A percentile compares a stretch with the other conserved stretches of the same genome.
Conservation (phyloP, 2,113 vertebrate species). For the Papio anubis region DNA sequence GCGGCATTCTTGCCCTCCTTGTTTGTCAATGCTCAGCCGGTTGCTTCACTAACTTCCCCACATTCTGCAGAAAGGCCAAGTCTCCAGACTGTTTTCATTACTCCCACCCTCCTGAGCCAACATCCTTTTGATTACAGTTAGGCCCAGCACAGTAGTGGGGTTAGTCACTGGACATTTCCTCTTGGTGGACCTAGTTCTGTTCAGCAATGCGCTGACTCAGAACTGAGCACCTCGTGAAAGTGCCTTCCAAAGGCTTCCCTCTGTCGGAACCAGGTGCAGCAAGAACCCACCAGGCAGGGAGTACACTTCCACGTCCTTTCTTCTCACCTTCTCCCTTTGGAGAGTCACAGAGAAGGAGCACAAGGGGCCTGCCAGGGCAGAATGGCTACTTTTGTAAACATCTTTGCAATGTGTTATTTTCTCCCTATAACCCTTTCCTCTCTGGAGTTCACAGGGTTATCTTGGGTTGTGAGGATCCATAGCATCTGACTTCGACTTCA, state of each 20-base stretch:
- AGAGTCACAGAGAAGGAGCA: neutral
- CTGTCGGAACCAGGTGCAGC: neutral
- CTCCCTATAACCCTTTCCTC: neutral
- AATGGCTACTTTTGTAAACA: slow-evolving; percentile 12
- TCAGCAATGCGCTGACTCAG: slow-evolving; percentile 50
- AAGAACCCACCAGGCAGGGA: neutral
- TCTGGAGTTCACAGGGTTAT: slow-evolving; percentile 29
- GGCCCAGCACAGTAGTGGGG: slow-evolving; percentile 50
- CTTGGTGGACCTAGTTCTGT: slow-evolving; percentile 42
- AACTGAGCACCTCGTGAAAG: neutral
- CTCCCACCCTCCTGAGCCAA: slow-evolving; percentile 68
- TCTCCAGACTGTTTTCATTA: slow-evolving; percentile 50
- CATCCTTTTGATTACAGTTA: slow-evolving; percentile 74
- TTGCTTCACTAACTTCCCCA: neutral
- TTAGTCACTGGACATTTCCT: slow-evolving; percentile 75
- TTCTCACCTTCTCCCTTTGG: neutral
- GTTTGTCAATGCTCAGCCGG: neutral
- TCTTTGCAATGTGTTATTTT: neutral
- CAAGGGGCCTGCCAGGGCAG: neutral
- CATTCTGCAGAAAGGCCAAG: slow-evolving; percentile 27
- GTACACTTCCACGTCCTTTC: neutral
- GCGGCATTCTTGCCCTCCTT: neutral
- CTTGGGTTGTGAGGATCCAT: neutral
- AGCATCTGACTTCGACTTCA: neutral
- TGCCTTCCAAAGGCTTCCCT: neutral